Evolutionary conservation across 1,140 invertebrate genomes (phyloP), one percentile per base, ranked within the genome.

Genomic region (Saccostrea glomerata): DNA sequence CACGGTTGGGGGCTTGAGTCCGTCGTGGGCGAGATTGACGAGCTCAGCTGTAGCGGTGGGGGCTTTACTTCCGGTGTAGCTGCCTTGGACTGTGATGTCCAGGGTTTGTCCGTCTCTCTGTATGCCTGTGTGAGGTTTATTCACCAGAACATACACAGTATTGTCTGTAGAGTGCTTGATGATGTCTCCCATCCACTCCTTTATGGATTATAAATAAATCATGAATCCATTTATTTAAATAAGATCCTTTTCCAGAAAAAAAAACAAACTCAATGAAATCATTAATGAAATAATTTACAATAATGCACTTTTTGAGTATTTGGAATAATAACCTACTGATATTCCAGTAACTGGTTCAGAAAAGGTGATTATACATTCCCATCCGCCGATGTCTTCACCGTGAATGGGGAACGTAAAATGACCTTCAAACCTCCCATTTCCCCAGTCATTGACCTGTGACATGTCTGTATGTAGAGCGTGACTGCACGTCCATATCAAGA

Each of bases 331-430:
- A 36, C 15, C 82, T 89, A 91, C 91, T 56, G 56, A 55, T 6
- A 92, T 20, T 6, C 85, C 83, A 6, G 85, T 88, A 15, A 92
- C 87, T 12, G 86, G 89, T 12, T 47, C 70, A 17, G 84, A 82
- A 55, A 92, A 92, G 17, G 73, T 85, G 5, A 92, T 66, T 13
- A 89, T 58, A 11, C 87, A n/a, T 84, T 91, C 90, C 89, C 88
- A 92, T 0, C 90, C 91, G 36, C 86, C 77, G 9, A 90, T 85
- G 23, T 88, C 87, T 23, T 89, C 89, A 47, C 56, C 56, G 23
- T 85, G 85, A 0, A 90, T 84, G 1, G 60, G 84, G 23, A 90
- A 88, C 20, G 23, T 84, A 58, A 90, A 83, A 15, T 88, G 77
- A 56, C 87, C 89, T 54, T 90, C 54, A 47, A 90, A 85, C 58